Evolutionary conservation across 2,888 invertebrate species (phyloP).

Genomic region (Ichneumoninae sp.): DNA sequence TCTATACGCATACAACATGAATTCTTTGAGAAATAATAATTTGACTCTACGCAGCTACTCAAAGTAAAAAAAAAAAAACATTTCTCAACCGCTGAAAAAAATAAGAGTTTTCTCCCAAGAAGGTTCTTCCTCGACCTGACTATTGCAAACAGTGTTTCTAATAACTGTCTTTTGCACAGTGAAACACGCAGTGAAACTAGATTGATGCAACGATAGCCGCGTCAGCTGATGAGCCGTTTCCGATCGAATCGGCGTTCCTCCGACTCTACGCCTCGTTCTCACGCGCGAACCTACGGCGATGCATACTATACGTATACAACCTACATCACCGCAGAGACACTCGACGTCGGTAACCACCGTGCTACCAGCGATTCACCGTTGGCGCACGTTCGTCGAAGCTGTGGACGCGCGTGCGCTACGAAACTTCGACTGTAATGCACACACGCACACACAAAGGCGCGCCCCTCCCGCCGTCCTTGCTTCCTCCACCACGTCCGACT

Average conservation of each 20-base stretch:
- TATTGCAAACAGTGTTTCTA: background rate
- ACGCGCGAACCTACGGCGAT: background rate
- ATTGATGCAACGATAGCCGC: background rate
- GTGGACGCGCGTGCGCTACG: conserved; percentile 49
- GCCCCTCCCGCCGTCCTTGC: conserved; percentile 49
- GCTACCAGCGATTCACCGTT: conserved; percentile 10
- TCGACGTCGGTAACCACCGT: conserved; percentile 9
- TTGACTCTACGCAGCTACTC: background rate
- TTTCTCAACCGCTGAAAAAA: background rate
- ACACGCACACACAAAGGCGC: background rate
- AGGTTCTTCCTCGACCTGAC: background rate
- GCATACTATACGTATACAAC: background rate
- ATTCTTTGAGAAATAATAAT: background rate
- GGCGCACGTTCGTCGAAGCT: conserved; percentile 29
- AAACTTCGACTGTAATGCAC: background rate
- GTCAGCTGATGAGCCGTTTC: conserved; percentile 24
- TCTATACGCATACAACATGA: background rate
- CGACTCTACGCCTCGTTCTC: background rate
- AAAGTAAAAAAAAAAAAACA: background rate
- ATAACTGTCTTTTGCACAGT: background rate
- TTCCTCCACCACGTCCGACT: conserved; percentile 53
- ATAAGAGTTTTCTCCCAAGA: background rate
- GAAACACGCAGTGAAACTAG: conserved; percentile 5
- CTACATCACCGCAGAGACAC: background rate
- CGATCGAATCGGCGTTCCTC: conserved; percentile 18